These are phyloP conservation scores for Chloropsis cyanopogon DNA, from an alignment of 2,113 vertebrate genomes.

Conservation along the genomic window DNA sequence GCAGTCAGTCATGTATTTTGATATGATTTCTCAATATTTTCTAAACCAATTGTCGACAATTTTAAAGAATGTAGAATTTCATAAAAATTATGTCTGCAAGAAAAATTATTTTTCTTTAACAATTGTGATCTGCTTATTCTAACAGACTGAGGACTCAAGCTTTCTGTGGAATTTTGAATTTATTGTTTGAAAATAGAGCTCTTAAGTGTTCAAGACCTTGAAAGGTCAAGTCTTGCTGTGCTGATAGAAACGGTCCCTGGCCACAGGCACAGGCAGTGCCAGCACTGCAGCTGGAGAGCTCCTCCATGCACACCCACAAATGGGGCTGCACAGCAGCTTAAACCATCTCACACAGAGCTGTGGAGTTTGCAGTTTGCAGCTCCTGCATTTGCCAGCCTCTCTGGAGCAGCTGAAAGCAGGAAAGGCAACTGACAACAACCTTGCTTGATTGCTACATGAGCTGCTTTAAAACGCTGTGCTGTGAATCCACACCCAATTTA, in stretches of 20 bases:
- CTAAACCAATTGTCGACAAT: neutral
- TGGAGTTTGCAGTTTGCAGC: neutral
- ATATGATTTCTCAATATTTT: neutral
- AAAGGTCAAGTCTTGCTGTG: neutral
- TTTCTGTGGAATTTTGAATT: neutral
- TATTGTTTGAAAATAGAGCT: neutral
- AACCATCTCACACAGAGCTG: neutral
- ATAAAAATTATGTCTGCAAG: neutral
- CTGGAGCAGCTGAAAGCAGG: neutral
- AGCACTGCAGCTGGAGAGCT: neutral
- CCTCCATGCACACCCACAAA: neutral
- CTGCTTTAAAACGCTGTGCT: neutral
- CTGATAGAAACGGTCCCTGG: neutral
- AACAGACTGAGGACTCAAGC: neutral
- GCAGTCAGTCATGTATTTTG: neutral
- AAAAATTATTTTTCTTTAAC: neutral
- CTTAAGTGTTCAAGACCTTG: neutral
- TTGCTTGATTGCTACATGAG: neutral
- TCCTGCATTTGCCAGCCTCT: neutral
- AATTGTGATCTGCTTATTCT: neutral
- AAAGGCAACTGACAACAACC: neutral
- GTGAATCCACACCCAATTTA: neutral
- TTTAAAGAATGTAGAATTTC: neutral
- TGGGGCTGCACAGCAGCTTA: rapidly evolving
- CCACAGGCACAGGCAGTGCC: neutral